phyloP scores from a whole-genome alignment of 2,113 vertebrate species.

The Motacilla tschutschensis region DNA sequence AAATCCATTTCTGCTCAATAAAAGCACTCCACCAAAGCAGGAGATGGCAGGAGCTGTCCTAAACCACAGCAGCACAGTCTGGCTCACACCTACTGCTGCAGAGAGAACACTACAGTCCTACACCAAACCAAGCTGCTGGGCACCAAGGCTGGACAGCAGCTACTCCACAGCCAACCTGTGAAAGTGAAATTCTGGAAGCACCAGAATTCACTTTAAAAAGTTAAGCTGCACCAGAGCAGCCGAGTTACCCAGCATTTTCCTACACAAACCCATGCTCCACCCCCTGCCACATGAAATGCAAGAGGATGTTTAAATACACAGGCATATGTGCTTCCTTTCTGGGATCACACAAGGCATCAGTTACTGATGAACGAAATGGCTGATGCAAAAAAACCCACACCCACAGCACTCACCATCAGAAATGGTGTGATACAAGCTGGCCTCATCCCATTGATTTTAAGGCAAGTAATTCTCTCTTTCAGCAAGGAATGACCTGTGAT shows the following conservation, averaged over 20 bases:
- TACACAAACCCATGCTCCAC: background rate
- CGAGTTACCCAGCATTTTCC: background rate
- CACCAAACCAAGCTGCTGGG: background rate
- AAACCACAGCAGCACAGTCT: background rate
- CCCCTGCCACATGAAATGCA: background rate
- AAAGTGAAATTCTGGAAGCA: background rate
- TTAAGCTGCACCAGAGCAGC: background rate
- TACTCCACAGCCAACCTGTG: rapidly evolving
- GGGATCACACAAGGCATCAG: rapidly evolving
- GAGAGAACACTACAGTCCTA: background rate
- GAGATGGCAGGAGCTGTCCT: background rate
- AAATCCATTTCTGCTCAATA: background rate
- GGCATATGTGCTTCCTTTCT: background rate
- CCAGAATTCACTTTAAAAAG: background rate
- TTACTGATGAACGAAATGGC: background rate
- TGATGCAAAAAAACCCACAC: background rate
- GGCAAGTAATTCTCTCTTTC: background rate
- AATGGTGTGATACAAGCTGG: background rate
- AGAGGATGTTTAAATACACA: background rate
- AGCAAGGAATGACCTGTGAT: rapidly evolving
- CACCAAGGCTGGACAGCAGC: background rate
- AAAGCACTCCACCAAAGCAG: background rate
- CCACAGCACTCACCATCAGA: background rate
- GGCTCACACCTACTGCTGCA: background rate
- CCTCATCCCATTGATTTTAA: background rate